Base-by-base conservation (phyloP, 2,113 vertebrate genomes). In the Cathartes aura region DNA sequence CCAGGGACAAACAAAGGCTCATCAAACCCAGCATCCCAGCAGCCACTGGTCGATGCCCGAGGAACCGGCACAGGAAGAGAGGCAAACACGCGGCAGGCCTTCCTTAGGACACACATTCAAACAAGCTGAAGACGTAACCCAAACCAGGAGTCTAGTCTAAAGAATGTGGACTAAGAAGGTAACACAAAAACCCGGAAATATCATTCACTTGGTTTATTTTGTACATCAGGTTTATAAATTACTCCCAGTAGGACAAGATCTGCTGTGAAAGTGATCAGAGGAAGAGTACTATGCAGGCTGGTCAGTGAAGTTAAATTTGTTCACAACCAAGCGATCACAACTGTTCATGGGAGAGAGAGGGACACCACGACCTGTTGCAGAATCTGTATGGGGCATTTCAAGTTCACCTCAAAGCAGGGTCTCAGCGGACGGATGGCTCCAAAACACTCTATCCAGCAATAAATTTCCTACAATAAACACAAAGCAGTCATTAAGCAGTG, bases 161-260 rank as follows among this genome's bases (percentile, higher is more conserved):
- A 38, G 45, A 89, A 58, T 0, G 0, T 4, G 22, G 55, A n/a
- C 68, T 47, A 45, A 89, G 20, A 45, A 75, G 34, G 23, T 47
- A 85, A 89, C 8, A 48, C 52, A 36, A 30, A 32, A 16, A 15
- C 6, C 20, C 42, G 2, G 18, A 43, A 23, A 32, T 15, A 32
- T 16, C 27, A 62, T 66, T 87, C 59, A 53, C 32, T 67, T 18
- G 16, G 34, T 95, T 97, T 97, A 96, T 97, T 98, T 83, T n/a
- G 50, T 67, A 48, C 47, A 79, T 30, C 40, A 50, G 68, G 26
- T 63, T 91, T 75, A 89, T 42, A 55, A 93, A 38, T 73, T 26
- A 58, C 11, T 72, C 53, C 76, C 73, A 34, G 34, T 8, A 70
- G 27, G 40, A 52, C 34, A 62, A 74, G 82, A 56, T 18, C 52